Evolutionary conservation across 2,113 vertebrate species (phyloP), one percentile per base, ranked within the genome.

Genomic region (Aegithalos caudatus): DNA sequence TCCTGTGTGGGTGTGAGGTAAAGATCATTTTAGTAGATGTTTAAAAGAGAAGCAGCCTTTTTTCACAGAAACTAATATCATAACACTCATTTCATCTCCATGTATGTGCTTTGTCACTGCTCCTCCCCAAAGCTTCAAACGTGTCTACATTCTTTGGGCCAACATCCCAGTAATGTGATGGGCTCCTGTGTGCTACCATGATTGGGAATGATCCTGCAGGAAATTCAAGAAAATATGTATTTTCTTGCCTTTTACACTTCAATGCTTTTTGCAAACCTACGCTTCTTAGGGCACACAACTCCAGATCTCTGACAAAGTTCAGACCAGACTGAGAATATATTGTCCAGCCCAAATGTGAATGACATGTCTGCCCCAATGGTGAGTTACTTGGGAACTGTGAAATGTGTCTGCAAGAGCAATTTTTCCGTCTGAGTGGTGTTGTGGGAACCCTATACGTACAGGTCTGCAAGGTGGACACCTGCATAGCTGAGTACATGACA

Each of bases 181-280:
- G 11, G 17, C 7, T 76, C 20, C n/a, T 38, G 6, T 12, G 19
- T 48, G n/a, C 57, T 82, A 50, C 23, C 7, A 27, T 1, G 5
- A 45, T 6, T 53, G 8, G 14, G 13, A 40, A 1, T 1, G 0
- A 8, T 33, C 53, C 61, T 72, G 25, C 40, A 45, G 29, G 29
- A 87, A 21, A 35, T 58, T 48, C 29, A 71, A 77, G 54, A 78
- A 84, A 57, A 67, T 17, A 2, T 12, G 11, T 45, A 20, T 73
- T 62, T 66, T 48, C 35, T 81, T 64, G 21, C 7, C 74, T 86
- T 71, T 83, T 35, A 33, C 8, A 28, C 27, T 14, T 12, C 42
- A 60, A 17, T 50, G 53, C 7, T 27, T 42, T 60, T 90, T 73
- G 37, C 37, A 64, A 69, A 82, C 38, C 14, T 29, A n/a, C 15